Evolutionary conservation across 2,888 invertebrate genomes (phyloP).

Genomic region (Phaedon cochleariae): DNA sequence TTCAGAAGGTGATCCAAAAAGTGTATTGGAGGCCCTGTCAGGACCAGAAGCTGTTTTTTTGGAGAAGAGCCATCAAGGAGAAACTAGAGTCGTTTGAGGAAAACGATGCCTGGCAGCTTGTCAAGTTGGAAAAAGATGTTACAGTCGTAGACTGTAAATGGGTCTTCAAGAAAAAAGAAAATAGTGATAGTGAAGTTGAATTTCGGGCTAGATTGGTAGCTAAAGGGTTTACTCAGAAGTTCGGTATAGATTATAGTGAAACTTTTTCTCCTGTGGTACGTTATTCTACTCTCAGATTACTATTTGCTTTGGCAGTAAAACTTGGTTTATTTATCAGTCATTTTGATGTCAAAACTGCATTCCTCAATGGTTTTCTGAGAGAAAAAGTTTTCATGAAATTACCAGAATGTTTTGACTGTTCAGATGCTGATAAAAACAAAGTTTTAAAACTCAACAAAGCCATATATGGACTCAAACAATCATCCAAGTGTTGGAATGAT

Average conservation of each 20-base stretch:
- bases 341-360: conserved; percentile 38
- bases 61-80: conserved; percentile 44
- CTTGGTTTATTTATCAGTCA: conserved; percentile 34
- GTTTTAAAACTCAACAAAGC: conserved; percentile 31
- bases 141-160: conserved; percentile 39
- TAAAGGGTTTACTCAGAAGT: conserved; percentile 44
- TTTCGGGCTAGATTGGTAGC: conserved; percentile 48
- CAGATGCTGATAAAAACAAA: no score
- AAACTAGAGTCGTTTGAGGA: conserved; percentile 44
- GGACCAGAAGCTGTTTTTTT: conserved; percentile 36
- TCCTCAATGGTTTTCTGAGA: conserved; percentile 37
- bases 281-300: conserved; percentile 40
- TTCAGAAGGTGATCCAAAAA: conserved; percentile 23
- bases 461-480: conserved; percentile 39
- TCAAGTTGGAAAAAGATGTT: conserved; percentile 33
- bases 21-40: conserved; percentile 38
- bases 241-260: conserved; percentile 47
- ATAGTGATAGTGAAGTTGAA: conserved; percentile 36
- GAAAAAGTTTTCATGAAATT: conserved; percentile 26
- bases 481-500: conserved; percentile 33
- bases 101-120: conserved; percentile 42
- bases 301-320: conserved; percentile 42
- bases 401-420: conserved; percentile 2
- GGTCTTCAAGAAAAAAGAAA: conserved; percentile 40
- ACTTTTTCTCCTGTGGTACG: conserved; percentile 48